Conservation (phyloP, 2,888 invertebrate genomes). For the Laothoe populi region DNA sequence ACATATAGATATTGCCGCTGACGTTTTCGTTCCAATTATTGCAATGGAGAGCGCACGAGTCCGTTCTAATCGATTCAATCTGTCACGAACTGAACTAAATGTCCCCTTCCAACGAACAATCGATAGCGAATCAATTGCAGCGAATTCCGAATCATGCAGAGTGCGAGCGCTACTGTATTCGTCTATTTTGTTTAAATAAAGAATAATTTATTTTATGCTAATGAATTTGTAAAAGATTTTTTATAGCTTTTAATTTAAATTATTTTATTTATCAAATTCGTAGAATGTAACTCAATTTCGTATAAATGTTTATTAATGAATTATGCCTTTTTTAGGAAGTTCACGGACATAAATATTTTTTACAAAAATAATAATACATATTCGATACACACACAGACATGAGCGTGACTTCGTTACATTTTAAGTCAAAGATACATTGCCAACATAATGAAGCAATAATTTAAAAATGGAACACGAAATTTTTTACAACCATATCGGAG, state of each 20-base stretch:
- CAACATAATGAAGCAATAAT: too few species aligned
- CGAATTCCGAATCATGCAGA: slow-evolving; percentile 34
- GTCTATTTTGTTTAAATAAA: slow-evolving; percentile 6
- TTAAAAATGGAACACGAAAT: too few species aligned
- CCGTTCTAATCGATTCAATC: slow-evolving; percentile 42
- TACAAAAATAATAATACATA: too few species aligned
- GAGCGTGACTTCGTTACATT: too few species aligned
- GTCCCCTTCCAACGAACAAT: slow-evolving; percentile 52
- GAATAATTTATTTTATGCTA: slow-evolving; percentile 8
- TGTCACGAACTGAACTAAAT: slow-evolving; percentile 57
- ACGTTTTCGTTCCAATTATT: slow-evolving; percentile 26
- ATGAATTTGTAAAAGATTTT: neutral
- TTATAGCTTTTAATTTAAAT: neutral
- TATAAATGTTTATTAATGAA: neutral
- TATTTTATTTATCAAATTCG: neutral
- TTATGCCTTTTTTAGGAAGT: neutral
- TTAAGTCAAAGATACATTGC: too few species aligned
- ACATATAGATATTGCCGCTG: slow-evolving; percentile 11
- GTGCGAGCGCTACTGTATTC: slow-evolving; percentile 5
- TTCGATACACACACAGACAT: too few species aligned
- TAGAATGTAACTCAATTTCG: neutral
- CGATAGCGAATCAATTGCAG: slow-evolving; percentile 51
- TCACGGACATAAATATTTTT: too few species aligned
- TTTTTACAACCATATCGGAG: neutral
- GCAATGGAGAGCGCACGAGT: slow-evolving; percentile 25